Conservation (phyloP, 2,888 invertebrate genomes). For the Nomada hirtipes region DNA sequence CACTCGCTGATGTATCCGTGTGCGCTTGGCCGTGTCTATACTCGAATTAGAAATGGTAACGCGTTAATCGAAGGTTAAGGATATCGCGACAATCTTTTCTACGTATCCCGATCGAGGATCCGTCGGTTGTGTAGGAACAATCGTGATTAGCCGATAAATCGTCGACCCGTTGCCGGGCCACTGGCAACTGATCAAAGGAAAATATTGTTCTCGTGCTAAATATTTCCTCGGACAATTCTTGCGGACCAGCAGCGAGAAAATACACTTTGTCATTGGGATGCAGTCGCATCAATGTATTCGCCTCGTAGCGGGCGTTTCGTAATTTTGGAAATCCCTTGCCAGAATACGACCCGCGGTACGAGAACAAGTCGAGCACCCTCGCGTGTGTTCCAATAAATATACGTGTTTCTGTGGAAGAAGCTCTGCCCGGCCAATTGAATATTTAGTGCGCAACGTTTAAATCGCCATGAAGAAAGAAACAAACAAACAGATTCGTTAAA, state of each 20-base stretch:
- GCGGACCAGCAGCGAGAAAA: conserved; percentile 27
- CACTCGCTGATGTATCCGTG: conserved; percentile 54
- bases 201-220: conserved; percentile 42
- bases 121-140: too few species aligned
- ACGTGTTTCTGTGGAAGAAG: background rate
- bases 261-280: conserved; percentile 32
- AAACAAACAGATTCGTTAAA: background rate
- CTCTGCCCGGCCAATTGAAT: too few species aligned
- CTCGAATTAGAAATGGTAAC: conserved; percentile 45
- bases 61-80: conserved; percentile 64
- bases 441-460: too few species aligned
- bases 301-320: conserved; percentile 17
- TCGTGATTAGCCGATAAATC: conserved; percentile 25
- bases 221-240: conserved; percentile 43
- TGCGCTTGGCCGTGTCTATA: conserved; percentile 43
- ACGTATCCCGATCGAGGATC: background rate
- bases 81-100: conserved; percentile 18
- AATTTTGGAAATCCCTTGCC: conserved; percentile 50
- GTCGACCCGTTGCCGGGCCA: conserved; percentile 6
- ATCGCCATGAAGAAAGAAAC: background rate
- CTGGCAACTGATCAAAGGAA: conserved; percentile 48
- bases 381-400: background rate
- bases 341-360: conserved; percentile 1
- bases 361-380: background rate
- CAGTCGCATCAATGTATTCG: conserved; percentile 27